A percentile compares a stretch with the other conserved stretches of the same genome.
phyloP scores from a whole-genome alignment of 2,797 vertebrate species.

The Oreonectes daqikongensis region DNA sequence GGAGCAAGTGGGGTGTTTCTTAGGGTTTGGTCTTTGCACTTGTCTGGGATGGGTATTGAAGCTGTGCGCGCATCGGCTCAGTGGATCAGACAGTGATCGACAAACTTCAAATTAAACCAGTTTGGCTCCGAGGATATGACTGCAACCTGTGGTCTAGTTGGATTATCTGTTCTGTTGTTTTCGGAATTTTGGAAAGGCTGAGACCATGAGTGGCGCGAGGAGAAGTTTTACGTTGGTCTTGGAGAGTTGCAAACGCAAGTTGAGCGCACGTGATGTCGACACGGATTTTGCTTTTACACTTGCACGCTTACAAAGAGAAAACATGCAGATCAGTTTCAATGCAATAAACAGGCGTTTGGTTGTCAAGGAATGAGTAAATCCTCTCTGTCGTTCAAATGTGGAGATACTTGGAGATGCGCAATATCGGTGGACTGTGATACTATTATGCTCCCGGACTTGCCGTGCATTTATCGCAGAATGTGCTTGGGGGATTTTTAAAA shows the following conservation, averaged over 20 bases:
- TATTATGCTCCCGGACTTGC: no score
- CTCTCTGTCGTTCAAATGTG: neutral
- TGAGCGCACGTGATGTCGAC: neutral
- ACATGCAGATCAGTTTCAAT: neutral
- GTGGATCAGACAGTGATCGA: constrained; percentile 1
- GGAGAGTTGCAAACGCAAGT: constrained; percentile 18
- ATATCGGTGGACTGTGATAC: neutral
- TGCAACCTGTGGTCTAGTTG: neutral
- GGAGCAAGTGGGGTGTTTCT: neutral
- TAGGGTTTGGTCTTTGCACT: neutral
- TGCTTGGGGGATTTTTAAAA: constrained; percentile 8
- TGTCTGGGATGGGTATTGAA: neutral
- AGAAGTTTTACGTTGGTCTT: constrained; percentile 11
- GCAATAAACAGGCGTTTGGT: neutral
- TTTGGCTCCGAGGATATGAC: neutral
- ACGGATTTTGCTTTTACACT: neutral
- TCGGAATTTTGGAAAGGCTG: neutral
- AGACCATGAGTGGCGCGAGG: neutral
- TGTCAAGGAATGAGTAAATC: neutral
- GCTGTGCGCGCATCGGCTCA: neutral
- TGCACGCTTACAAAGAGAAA: neutral
- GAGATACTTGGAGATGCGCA: neutral
- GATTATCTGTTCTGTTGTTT: neutral
- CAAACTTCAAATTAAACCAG: constrained; percentile 10
- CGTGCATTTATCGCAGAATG: neutral